Evolutionary conservation across 2,888 invertebrate genomes (phyloP), one percentile per base, ranked within the genome.

Genomic region (Hypolimnas misippus): DNA sequence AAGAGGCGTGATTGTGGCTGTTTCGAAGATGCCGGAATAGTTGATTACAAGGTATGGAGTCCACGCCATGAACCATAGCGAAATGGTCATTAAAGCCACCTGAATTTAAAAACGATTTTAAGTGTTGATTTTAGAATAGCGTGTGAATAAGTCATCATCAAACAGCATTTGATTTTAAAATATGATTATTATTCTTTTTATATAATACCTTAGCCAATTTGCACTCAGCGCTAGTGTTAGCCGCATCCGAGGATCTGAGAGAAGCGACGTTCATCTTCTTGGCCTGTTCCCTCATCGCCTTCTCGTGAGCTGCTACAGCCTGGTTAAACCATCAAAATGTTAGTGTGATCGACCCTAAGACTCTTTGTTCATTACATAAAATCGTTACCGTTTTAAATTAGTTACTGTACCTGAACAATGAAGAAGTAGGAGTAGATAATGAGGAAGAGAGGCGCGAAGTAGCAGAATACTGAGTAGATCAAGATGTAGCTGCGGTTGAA

Each of bases 191-290:
- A 21, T 14, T 38, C 17, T 10, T 10, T 5, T 50, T 3, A 7
- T 8, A 53, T 35, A 35, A 49, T 75, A 94, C 94, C 93, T 97
- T 97, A 61, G 97, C 97, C 73, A 97, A 87, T 93, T 97, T 97
- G 84, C 95, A 96, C 87, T 97, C 97, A 7, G 97, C 96, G 76
- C 96, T 97, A 53, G 96, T 95, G 74, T 95, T 94, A 12, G 94
- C 93, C 70, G 95, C 94, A 78, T 97, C 96, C 29, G 95, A 94
- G 35, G 96, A 96, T 79, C 97, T 93, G 59, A 97, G 93, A 38
- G 97, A 97, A 66, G 97, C 96, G 4, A 97, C 97, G 84, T 97
- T 97, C 97, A 97, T 97, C 89, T 97, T 97, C 87, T 97, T 97
- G 57, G 97, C 97, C 87, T 97, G 97, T 83, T 97, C 97, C 74